These are phyloP conservation scores for Etheostoma perlongum DNA, from an alignment of 2,797 vertebrate genomes.

Conservation along the genomic window DNA sequence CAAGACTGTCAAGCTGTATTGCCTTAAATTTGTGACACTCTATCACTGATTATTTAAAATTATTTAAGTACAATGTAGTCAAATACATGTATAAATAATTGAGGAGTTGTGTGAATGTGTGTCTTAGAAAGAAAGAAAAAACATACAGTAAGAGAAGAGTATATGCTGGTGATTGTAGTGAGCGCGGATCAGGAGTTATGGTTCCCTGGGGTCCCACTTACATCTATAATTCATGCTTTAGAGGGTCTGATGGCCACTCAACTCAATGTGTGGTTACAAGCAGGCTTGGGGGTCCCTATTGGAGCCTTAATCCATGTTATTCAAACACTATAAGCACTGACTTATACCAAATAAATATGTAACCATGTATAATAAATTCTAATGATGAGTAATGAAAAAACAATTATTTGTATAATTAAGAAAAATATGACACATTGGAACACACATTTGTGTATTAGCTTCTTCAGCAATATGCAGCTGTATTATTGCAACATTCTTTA, in stretches of 20 bases:
- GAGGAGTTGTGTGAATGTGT: conserved; percentile 15
- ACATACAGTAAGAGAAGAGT: conserved; percentile 55
- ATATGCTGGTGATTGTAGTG: conserved; percentile 75
- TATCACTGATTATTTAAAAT: conserved; percentile 16
- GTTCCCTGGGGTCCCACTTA: conserved; percentile 68
- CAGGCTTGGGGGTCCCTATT: conserved; percentile 15
- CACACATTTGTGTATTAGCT: not conserved
- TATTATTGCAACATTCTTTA: not conserved
- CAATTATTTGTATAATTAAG: not conserved
- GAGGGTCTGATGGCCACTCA: conserved; percentile 62
- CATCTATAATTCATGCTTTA: conserved; percentile 80
- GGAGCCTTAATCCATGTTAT: conserved; percentile 19
- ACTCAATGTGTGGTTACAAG: conserved; percentile 59
- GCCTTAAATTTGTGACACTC: conserved; percentile 7
- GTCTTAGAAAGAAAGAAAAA: not conserved
- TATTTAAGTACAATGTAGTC: conserved; percentile 17
- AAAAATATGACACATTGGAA: not conserved
- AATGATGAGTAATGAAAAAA: conserved; percentile 3
- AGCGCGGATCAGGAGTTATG: conserved; percentile 60
- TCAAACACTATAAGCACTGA: conserved; percentile 6
- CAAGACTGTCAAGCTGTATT: not conserved
- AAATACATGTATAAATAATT: conserved; percentile 19
- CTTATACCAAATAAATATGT: not conserved
- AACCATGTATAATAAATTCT: not conserved
- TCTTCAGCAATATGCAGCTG: not conserved